These are phyloP conservation scores for Nycticebus coucang DNA, from an alignment of 2,113 vertebrate genomes.

Conservation along the genomic window DNA sequence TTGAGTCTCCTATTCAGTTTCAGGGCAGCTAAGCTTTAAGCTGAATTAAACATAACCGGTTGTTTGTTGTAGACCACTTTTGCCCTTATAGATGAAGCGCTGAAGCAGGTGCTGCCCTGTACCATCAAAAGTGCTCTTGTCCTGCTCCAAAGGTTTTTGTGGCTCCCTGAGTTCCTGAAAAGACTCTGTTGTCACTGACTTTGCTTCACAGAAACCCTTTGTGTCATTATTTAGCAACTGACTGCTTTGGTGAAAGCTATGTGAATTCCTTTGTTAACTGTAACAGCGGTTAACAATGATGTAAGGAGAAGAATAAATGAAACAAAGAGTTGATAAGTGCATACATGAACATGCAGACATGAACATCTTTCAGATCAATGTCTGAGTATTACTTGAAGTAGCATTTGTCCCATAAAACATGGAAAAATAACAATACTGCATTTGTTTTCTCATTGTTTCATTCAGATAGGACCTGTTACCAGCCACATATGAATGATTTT, in stretches of 20 bases:
- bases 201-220: constrained; percentile 46
- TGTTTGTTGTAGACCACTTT: neutral
- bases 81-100: neutral
- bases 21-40: neutral
- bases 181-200: constrained; percentile 7
- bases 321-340: neutral
- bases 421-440: neutral
- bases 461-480: neutral
- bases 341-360: neutral
- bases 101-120: neutral
- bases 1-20: neutral
- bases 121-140: neutral
- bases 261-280: constrained; percentile 64
- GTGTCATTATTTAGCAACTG: constrained; percentile 57
- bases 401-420: neutral
- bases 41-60: neutral
- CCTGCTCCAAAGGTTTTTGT: constrained; percentile 29
- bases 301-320: neutral
- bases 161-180: constrained; percentile 56
- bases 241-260: constrained; percentile 54
- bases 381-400: neutral
- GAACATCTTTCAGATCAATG: neutral
- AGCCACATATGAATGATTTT: neutral
- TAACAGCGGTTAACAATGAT: constrained; percentile 36
- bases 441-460: neutral